Evolutionary conservation across 2,888 invertebrate genomes (phyloP).

Genomic region (Macrophya annulata): DNA sequence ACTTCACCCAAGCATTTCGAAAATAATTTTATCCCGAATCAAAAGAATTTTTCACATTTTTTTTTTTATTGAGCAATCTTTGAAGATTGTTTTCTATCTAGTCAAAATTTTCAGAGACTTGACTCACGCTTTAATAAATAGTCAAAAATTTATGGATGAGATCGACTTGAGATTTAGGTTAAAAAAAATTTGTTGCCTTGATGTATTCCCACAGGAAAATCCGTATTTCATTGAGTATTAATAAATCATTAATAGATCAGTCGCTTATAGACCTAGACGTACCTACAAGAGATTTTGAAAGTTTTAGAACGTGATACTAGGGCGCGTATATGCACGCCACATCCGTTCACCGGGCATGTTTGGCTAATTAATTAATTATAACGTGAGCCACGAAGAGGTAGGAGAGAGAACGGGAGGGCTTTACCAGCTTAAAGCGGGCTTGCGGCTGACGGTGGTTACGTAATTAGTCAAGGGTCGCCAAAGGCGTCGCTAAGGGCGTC

Average conservation of each 20-base stretch:
- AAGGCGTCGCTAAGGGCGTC: constrained; percentile 66
- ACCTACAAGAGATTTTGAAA: constrained; percentile 21
- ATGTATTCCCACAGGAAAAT: no score
- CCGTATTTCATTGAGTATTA: not conserved
- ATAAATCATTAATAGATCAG: not conserved
- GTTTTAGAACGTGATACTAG: constrained; percentile 14
- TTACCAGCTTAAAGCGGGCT: constrained; percentile 58
- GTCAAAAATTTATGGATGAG: no score
- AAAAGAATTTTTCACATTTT: no score
- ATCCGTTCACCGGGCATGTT: constrained; percentile 64
- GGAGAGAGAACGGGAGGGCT: not conserved
- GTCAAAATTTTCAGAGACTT: no score
- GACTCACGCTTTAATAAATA: no score
- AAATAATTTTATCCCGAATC: no score
- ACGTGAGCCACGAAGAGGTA: constrained; percentile 57
- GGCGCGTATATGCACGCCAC: constrained; percentile 33
- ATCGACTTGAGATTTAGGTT: no score
- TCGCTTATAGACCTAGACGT: not conserved
- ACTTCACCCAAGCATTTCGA: no score
- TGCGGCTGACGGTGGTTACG: constrained; percentile 63
- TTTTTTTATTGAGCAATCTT: no score
- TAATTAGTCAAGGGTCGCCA: constrained; percentile 66
- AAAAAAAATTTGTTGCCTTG: no score
- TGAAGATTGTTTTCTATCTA: no score
- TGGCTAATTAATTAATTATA: constrained; percentile 72